Percentiles rank a stretch among this genome's conserved stretches.
phyloP scores from a whole-genome alignment of 2,113 vertebrate species.

The Clinocottus analis region DNA sequence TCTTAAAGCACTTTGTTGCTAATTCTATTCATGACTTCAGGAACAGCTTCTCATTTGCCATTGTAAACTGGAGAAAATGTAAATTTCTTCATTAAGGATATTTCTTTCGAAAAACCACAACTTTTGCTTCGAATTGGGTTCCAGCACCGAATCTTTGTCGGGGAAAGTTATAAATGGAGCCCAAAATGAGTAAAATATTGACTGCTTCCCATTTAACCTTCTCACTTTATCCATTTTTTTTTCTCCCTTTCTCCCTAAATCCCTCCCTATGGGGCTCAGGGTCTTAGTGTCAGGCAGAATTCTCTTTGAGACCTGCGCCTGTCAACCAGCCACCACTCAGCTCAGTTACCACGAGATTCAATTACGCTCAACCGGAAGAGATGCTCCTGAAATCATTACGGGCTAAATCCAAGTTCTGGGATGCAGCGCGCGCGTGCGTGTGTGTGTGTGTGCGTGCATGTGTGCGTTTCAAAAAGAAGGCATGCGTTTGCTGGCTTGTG shows the following conservation, averaged over 20 bases:
- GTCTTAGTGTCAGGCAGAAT: slow-evolving; percentile 79
- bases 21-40: background rate
- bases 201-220: slow-evolving; percentile 69
- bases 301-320: slow-evolving; percentile 68
- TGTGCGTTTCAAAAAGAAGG: slow-evolving; percentile 4
- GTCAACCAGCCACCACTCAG: slow-evolving; percentile 70
- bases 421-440: background rate
- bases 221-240: slow-evolving; percentile 66
- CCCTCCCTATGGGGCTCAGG: slow-evolving; percentile 65
- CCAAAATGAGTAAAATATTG: slow-evolving; percentile 64
- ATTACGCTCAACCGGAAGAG: slow-evolving; percentile 63
- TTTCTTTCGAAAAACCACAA: background rate
- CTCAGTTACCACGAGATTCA: slow-evolving; percentile 65
- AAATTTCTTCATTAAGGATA: background rate
- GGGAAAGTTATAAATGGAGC: slow-evolving; percentile 49
- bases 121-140: slow-evolving; percentile 6
- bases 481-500: background rate
- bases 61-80: background rate
- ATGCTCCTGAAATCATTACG: slow-evolving; percentile 62
- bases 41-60: slow-evolving; percentile 1
- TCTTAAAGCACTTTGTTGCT: background rate
- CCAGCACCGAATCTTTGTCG: slow-evolving; percentile 18
- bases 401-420: slow-evolving; percentile 55
- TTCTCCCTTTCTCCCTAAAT: slow-evolving; percentile 66
- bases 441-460: background rate